phyloP scores from a whole-genome alignment of 2,888 invertebrate species.

The Caenorhabditis doughertyi region DNA sequence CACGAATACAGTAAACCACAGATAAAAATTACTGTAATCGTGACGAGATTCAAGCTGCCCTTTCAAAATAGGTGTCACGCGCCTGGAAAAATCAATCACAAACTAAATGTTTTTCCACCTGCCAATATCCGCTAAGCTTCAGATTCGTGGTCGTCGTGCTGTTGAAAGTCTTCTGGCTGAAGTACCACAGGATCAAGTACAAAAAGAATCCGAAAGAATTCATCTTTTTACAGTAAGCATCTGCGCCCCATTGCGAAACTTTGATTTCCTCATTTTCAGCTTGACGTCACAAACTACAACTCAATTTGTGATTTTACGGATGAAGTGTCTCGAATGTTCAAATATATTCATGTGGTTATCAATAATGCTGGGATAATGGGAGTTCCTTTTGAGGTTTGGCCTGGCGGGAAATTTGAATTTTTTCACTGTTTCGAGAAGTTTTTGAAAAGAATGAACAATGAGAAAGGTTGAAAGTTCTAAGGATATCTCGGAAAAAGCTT shows the following conservation, averaged over 20 bases:
- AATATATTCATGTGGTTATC: slow-evolving; percentile 87
- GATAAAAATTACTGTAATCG: too few species aligned
- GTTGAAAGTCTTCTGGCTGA: slow-evolving; percentile 49
- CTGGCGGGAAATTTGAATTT: slow-evolving; percentile 7
- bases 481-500: too few species aligned
- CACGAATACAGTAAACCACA: too few species aligned
- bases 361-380: slow-evolving; percentile 90
- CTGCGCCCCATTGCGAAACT: background rate
- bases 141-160: slow-evolving; percentile 63
- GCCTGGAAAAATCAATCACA: too few species aligned
- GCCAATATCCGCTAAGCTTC: too few species aligned
- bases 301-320: slow-evolving; percentile 65
- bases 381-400: slow-evolving; percentile 85
- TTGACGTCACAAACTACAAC: slow-evolving; percentile 71
- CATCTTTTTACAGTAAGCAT: slow-evolving; percentile 63
- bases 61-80: too few species aligned
- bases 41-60: too few species aligned
- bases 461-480: too few species aligned
- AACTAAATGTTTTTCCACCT: too few species aligned
- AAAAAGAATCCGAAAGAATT: slow-evolving; percentile 41
- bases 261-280: slow-evolving; percentile 48
- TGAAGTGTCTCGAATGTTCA: slow-evolving; percentile 56
- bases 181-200: slow-evolving; percentile 11
- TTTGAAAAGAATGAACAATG: too few species aligned
- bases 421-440: background rate